A percentile compares a stretch with the other conserved stretches of the same genome.
Evolutionary conservation across 2,113 vertebrate species (phyloP).

Genomic region (Bos taurus): DNA sequence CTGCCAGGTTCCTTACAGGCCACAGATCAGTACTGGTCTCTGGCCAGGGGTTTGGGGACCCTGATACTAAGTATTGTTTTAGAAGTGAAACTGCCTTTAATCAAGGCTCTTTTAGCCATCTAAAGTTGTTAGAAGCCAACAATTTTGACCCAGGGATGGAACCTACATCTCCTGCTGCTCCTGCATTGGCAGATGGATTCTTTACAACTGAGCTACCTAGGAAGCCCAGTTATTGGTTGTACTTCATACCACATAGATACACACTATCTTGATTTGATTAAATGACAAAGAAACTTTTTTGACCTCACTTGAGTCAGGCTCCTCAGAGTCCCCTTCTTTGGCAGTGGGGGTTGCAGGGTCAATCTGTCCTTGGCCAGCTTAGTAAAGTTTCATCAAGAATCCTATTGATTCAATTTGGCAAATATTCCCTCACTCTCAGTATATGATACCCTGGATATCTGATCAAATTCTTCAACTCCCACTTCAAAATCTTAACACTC

Average conservation of each 20-base stretch:
- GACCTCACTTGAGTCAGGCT: neutral
- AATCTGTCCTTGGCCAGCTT: neutral
- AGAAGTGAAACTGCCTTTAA: neutral
- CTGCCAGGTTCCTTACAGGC: neutral
- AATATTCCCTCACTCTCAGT: neutral
- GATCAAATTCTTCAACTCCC: neutral
- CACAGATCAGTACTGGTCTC: neutral
- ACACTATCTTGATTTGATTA: neutral
- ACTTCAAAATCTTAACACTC: neutral
- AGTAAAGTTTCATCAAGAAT: neutral
- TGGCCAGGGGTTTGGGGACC: neutral
- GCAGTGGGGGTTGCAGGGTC: neutral
- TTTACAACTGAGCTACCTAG: neutral
- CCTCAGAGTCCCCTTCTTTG: neutral
- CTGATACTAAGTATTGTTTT: neutral
- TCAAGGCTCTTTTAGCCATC: neutral
- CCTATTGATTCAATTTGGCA: neutral
- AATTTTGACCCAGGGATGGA: neutral
- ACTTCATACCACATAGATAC: neutral
- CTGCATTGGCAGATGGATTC: neutral
- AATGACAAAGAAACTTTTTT: neutral
- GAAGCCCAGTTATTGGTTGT: neutral
- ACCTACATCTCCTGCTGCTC: neutral
- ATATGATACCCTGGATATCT: neutral
- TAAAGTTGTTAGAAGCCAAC: neutral